phyloP scores from a whole-genome alignment of 2,888 invertebrate species.

The Cordilura impudica region DNA sequence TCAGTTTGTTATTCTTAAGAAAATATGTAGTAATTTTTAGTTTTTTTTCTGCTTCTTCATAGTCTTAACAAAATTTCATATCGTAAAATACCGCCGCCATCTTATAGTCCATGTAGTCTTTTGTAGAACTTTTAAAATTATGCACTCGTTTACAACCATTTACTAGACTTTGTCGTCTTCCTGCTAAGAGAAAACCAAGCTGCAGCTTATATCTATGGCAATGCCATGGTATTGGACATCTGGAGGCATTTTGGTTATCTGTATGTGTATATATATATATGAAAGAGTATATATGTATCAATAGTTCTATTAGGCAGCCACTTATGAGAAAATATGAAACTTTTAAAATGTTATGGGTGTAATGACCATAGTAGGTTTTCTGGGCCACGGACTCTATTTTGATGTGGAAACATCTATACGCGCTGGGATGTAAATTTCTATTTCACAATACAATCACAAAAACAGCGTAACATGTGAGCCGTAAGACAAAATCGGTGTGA shows the following conservation, averaged over 20 bases:
- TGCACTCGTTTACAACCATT: constrained; percentile 54
- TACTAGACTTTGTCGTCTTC: constrained; percentile 9
- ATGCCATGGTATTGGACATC: constrained; percentile 12
- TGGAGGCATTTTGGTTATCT: constrained; percentile 29
- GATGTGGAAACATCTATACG: too few species aligned
- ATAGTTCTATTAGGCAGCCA: too few species aligned
- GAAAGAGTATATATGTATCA: too few species aligned
- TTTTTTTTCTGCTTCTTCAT: background rate
- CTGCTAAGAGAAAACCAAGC: background rate
- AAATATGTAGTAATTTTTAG: background rate
- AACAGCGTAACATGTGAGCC: too few species aligned
- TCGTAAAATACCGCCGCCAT: background rate
- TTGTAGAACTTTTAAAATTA: constrained; percentile 45
- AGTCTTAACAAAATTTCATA: background rate
- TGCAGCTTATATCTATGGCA: background rate
- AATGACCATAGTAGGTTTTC: too few species aligned
- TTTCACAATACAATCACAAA: too few species aligned
- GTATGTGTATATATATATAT: background rate
- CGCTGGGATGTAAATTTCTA: too few species aligned
- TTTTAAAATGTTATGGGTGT: too few species aligned
- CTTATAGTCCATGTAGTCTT: constrained; percentile 14
- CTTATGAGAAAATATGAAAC: too few species aligned
- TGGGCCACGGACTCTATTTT: too few species aligned
- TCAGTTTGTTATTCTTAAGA: background rate
- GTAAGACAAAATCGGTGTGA: too few species aligned